Evolutionary conservation across 2,113 vertebrate species (phyloP), one percentile per base, ranked within the genome.

Genomic region (Tragulus kanchil): DNA sequence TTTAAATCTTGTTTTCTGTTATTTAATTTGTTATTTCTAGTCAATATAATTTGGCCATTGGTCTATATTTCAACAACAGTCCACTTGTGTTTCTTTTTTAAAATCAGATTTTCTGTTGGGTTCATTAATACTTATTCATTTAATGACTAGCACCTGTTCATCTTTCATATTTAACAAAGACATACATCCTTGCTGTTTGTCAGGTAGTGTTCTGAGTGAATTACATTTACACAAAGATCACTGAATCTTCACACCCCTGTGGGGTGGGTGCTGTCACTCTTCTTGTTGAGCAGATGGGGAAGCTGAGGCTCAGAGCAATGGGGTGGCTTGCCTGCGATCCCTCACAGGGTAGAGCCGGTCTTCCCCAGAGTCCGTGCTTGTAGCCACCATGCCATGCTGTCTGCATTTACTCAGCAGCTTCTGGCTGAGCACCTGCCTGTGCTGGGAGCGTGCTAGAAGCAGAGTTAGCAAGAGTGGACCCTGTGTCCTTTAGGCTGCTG

Each of bases 1-100:
- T 96, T 89, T 85, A 84, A 78, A 96, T 85, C 71, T 28, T 89
- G 69, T 89, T 95, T 94, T 96, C 79, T 93, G 14, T 90, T 94
- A 45, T 78, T 81, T 82, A 67, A 42, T 61, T 42, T 56, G n/a
- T 62, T 94, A 45, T 96, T 92, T 94, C 61, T 86, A n/a, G 73
- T 95, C 85, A 73, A 23, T 89, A 15, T 23, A n/a, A 90, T 71
- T 54, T 96, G 71, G 73, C 48, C 17, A 6, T 83, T 89, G 89
- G 65, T 91, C 90, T 91, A 1, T 73, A 89, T 89, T 94, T 97
- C 52, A 79, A 25, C 82, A 96, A 64, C 21, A 75, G 36, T 45
- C 85, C 50, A 73, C 52, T 81, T 93, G 58, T 58, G n/a, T 89
- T 83, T 83, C 17, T 48, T 87, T 77, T 64, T 90, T 28, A 21